Evolutionary conservation across 1,140 invertebrate species (phyloP), one percentile per base, ranked within the genome.

Genomic region (Drosophila persimilis): DNA sequence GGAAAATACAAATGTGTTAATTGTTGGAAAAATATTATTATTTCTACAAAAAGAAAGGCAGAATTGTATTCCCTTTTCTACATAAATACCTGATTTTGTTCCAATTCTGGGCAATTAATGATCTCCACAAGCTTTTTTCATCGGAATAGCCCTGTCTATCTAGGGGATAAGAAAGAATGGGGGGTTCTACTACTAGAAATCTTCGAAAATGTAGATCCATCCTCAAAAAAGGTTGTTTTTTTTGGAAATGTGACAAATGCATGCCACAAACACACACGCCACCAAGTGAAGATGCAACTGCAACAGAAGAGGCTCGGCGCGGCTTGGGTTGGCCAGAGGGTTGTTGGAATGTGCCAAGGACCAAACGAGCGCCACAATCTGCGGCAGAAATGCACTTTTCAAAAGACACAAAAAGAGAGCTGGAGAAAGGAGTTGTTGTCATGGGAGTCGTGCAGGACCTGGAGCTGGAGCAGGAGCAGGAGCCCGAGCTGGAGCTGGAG

Each of bases 311-410:
- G 61, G 41, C 46, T 45, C 45, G 24, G 24, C 24, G 6, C 24
- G 24, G 24, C 24, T 22, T 29, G 47, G 55, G 61, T 39, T 44
- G 24, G 29, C 24, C 51, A 35, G 63, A 48, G 65, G 65, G 65
- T 54, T 56, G 62, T 22, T 50, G 71, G 55, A 64, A 73, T 74
- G 71, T 50, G 35, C 35, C 35, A 39, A 53, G 44, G 60, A n/a
- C 60, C 54, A 61, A 57, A 56, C 65, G 69, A 80, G 77, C 66
- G 66, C 77, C 81, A 75, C 77, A 81, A 88, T 83, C 75, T 88
- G 84, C 75, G 79, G 83, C 75, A 88, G 80, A 88, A 39, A 84
- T 88, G 78, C 83, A 88, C 88, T 88, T 86, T 88, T 88, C 67
- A 59, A 73, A 83, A 84, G 79, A 71, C 75, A 71, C 69, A 71